Percentiles rank a stretch among this genome's conserved stretches.
Conservation (phyloP, 37 sponge, comb jelly and placozoan genomes). For the Chondrosia reniformis region DNA sequence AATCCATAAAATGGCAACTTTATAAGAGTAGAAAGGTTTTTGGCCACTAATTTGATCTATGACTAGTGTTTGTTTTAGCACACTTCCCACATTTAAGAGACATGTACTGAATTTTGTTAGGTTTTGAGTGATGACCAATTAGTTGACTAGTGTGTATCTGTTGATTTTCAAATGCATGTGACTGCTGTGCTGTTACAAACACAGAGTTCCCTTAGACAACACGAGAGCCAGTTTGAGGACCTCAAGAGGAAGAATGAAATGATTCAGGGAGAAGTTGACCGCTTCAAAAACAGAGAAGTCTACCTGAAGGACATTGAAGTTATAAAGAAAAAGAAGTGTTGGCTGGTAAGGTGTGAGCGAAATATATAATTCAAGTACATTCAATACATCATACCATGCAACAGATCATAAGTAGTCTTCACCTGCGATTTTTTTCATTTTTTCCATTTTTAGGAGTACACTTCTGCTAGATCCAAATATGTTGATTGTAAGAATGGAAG, state of each 20-base stretch:
- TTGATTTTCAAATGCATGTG: too few species aligned
- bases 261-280: slow-evolving; percentile 72
- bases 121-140: neutral
- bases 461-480: slow-evolving; percentile 41
- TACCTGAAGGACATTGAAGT: slow-evolving; percentile 43
- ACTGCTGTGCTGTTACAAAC: too few species aligned
- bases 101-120: too few species aligned
- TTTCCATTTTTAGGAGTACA: slow-evolving; percentile 60
- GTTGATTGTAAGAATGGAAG: slow-evolving; percentile 37
- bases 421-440: neutral
- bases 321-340: slow-evolving; percentile 77
- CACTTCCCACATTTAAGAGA: too few species aligned
- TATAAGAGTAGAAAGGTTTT: too few species aligned
- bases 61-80: too few species aligned
- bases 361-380: too few species aligned
- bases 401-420: too few species aligned
- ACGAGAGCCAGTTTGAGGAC: slow-evolving; percentile 26
- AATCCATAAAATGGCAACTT: too few species aligned
- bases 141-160: too few species aligned
- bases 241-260: slow-evolving; percentile 60
- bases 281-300: slow-evolving; percentile 59
- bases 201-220: slow-evolving; percentile 23
- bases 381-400: neutral
- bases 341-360: slow-evolving; percentile 71
- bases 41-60: too few species aligned